Conservation (phyloP, 2,113 vertebrate species). For the Condylura cristata region DNA sequence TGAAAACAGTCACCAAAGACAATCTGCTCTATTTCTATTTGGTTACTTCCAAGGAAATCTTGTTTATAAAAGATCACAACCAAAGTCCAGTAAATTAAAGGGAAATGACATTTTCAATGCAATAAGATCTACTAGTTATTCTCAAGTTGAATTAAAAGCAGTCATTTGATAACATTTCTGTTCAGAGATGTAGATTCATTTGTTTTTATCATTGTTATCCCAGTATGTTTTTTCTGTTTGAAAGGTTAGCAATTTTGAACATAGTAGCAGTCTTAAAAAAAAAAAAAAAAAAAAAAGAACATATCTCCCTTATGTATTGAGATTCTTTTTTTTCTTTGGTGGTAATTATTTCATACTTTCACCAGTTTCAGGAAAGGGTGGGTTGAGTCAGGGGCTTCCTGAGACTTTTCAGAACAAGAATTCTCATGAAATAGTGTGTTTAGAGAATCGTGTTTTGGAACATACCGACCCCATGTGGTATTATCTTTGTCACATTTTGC, state of each 20-base stretch:
- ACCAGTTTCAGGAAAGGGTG: slow-evolving; percentile 90
- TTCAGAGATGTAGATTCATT: background rate
- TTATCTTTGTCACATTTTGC: slow-evolving; percentile 87
- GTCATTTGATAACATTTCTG: background rate
- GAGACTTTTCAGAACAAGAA: slow-evolving; percentile 85
- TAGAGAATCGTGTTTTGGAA: slow-evolving; percentile 90
- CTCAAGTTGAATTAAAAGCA: background rate
- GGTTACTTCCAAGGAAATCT: background rate
- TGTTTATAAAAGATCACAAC: background rate
- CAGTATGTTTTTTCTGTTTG: background rate
- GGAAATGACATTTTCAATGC: background rate
- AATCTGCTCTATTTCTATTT: background rate
- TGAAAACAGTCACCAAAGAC: background rate
- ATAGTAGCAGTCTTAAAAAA: background rate
- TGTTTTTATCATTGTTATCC: background rate
- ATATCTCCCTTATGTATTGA: background rate
- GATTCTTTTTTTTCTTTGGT: slow-evolving; percentile 55
- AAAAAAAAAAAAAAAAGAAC: slow-evolving; percentile 4
- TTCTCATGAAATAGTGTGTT: slow-evolving; percentile 82
- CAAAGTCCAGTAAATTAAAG: background rate
- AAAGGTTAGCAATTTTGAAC: background rate
- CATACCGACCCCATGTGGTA: slow-evolving; percentile 86
- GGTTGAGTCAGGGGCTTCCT: slow-evolving; percentile 90
- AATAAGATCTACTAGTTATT: background rate
- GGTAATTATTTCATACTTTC: slow-evolving; percentile 83